Evolutionary conservation across 1,140 invertebrate species (phyloP), one percentile per base, ranked within the genome.

Genomic region (Papilio helenus): DNA sequence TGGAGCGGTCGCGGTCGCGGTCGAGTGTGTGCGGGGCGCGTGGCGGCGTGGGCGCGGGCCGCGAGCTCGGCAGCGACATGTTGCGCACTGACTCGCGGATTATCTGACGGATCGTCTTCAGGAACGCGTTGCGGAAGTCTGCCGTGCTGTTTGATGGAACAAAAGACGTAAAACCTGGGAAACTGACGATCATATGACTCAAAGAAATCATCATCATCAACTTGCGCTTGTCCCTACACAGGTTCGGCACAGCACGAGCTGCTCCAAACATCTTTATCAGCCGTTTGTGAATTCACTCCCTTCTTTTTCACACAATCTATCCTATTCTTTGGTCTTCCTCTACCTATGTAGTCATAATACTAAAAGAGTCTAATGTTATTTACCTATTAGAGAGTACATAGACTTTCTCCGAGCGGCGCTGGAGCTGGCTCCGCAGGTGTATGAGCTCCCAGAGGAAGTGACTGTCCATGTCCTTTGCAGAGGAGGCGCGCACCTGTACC

Each of bases 371-470:
- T 55, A 79, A 80, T 65, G 23, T 74, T 61, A 72, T 74, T 79
- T 81, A 98, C 98, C 97, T 98, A 95, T 99, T 99, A 12, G 98
- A 99, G 81, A 99, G 96, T 83, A 99, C 98, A 92, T 99, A 99
- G 81, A 99, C 97, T 95, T 99, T 99, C 94, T 99, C 99, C 18
- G 98, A 98, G 84, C 99, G 96, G 79, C 98, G 96, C 90, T 99
- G 98, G 79, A 98, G 95, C 94, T 99, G 98, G 91, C 98, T 99
- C 86, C 98, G 96, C 79, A 99, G 95, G 94, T 99, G 98, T 84
- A 99, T 98, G 76, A 99, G 96, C 94, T 99, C 99, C 99, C 99
- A 99, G 72, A 99, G 96, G 95, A 98, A 99, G 95, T 99, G 98
- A 49, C 97, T 97, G 87, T 99, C 98, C 96, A 98, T 98, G 89